Conservation (phyloP, 1,140 invertebrate species). For the Hydropsyche tenuis region DNA sequence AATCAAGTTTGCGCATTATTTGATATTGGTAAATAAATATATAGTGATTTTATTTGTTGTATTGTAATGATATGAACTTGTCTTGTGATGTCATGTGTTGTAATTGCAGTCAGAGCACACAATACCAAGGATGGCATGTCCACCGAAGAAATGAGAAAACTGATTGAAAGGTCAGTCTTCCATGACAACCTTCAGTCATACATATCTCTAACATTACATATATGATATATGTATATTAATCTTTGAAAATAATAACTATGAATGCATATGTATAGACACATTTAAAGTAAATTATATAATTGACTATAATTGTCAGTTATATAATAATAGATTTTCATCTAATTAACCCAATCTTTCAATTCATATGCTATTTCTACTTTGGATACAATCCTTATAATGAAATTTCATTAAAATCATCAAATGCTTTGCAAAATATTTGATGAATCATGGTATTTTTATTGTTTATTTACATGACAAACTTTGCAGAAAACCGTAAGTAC, state of each 20-base stretch:
- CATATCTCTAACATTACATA: neutral
- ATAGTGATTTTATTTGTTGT: constrained; percentile 36
- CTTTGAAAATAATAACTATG: neutral
- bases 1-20: no score
- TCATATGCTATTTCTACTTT: no score
- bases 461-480: constrained; percentile 53
- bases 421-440: no score
- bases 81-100: constrained; percentile 61
- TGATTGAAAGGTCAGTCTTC: constrained; percentile 87
- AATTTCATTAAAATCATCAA: no score
- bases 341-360: no score
- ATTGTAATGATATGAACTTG: constrained; percentile 44
- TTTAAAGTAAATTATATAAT: no score
- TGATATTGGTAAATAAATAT: neutral
- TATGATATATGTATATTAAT: neutral
- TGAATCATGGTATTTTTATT: constrained; percentile 27
- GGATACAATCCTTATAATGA: no score
- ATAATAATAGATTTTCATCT: no score
- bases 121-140: constrained; percentile 86
- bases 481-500: constrained; percentile 76
- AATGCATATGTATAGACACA: no score
- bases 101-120: constrained; percentile 74
- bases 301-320: no score
- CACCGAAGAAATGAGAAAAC: constrained; percentile 93
- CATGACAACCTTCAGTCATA: constrained; percentile 43